phyloP scores from a whole-genome alignment of 2,797 vertebrate genomes.

The Darevskia mixta region DNA sequence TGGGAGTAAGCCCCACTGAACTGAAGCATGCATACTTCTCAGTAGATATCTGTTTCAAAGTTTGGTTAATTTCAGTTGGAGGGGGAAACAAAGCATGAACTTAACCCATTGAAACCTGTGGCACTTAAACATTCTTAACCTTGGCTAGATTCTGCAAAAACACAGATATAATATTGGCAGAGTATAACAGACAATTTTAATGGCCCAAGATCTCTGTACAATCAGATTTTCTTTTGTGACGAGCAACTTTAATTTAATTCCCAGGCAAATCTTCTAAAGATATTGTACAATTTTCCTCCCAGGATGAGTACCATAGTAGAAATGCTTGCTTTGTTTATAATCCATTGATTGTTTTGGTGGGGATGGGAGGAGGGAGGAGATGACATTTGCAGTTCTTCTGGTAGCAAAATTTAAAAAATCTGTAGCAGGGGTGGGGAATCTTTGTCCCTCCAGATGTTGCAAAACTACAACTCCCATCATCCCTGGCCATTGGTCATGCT shows the following conservation, averaged over 20 bases:
- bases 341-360: background rate
- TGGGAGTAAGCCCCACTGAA: background rate
- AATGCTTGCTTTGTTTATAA: background rate
- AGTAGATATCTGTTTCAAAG: background rate
- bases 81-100: background rate
- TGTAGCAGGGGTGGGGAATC: too few relatives aligned
- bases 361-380: too few relatives aligned
- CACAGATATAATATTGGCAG: background rate
- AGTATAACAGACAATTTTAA: background rate
- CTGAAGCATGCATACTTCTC: background rate
- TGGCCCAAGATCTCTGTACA: background rate
- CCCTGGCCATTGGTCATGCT: too few relatives aligned
- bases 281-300: background rate
- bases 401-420: background rate
- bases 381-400: background rate
- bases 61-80: background rate
- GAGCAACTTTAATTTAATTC: background rate
- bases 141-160: background rate
- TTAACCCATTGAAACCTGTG: background rate
- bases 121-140: constrained; percentile 3
- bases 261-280: background rate
- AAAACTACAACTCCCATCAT: too few relatives aligned
- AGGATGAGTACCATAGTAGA: background rate
- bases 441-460: too few relatives aligned
- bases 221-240: background rate